A percentile compares a stretch with the other conserved stretches of the same genome.
phyloP scores from a whole-genome alignment of 2,113 vertebrate genomes.

The Cynoglossus semilaevis region DNA sequence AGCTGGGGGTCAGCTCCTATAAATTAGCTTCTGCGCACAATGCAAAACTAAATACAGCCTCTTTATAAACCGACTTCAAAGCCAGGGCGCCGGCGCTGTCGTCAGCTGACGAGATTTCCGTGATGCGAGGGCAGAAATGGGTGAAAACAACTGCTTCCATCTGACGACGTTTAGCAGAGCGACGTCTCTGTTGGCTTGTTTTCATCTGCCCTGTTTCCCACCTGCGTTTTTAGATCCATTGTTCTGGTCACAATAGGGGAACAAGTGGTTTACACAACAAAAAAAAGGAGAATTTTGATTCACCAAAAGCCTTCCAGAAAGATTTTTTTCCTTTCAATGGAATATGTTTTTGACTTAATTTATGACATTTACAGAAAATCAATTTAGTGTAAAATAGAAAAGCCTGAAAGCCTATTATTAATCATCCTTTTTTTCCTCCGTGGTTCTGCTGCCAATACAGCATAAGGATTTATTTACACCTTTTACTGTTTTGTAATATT shows the following conservation, averaged over 20 bases:
- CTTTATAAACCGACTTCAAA: constrained; percentile 86
- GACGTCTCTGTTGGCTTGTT: constrained; percentile 58
- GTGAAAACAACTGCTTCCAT: constrained; percentile 42
- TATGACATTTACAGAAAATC: neutral
- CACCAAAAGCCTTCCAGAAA: constrained; percentile 23
- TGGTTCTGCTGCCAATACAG: constrained; percentile 6
- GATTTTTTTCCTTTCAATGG: neutral
- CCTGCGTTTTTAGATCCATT: constrained; percentile 66
- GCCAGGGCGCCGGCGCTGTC: constrained; percentile 44
- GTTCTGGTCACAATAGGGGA: constrained; percentile 69
- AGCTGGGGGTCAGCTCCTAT: constrained; percentile 87
- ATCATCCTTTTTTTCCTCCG: constrained; percentile 3
- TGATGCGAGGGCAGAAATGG: constrained; percentile 55
- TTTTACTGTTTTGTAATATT: constrained; percentile 32
- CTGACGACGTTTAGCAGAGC: constrained; percentile 51
- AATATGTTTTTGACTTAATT: neutral
- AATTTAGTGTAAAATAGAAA: constrained; percentile 13
- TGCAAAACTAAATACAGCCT: constrained; percentile 81
- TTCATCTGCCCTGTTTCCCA: constrained; percentile 41
- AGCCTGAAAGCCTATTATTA: constrained; percentile 11
- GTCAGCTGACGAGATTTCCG: constrained; percentile 66
- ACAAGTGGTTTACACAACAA: constrained; percentile 51
- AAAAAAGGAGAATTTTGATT: constrained; percentile 44
- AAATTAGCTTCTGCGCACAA: constrained; percentile 90
- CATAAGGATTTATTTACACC: constrained; percentile 17